Base-by-base conservation (phyloP, 2,113 vertebrate genomes). In the Ochotona princeps region DNA sequence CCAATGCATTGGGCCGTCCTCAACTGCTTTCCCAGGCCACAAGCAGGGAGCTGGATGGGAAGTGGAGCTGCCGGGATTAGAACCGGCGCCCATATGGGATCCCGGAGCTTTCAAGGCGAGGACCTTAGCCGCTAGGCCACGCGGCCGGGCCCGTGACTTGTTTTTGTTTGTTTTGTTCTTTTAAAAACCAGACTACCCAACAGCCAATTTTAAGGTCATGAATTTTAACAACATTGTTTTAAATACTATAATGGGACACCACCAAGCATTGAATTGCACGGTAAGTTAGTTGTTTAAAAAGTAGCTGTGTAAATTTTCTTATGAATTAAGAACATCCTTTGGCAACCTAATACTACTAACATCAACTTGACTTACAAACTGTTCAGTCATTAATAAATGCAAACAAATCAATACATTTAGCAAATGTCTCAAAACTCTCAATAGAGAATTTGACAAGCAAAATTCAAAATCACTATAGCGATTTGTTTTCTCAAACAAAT, bases 361-460 rank as follows among this genome's bases (percentile, higher is more conserved):
- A 82, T 18, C 47, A 12, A 44, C 8, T 60, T 91, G 90, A 74
- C 11, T 38, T 32, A 73, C 85, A 44, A 57, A 5, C 32, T 81
- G 8, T 57, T 82, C 18, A 82, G 35, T 88, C 15, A 90, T 72
- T n/a, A 91, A 74, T 44, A 93, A 87, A 26, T 32, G 8, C 57
- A 89, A 57, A 1, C 18, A 57, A 57, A 57, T 57, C 54, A 57
- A 57, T 57, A 57, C 14, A 57, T 57, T 14, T 57, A 57, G 6
- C 86, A 89, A 80, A 70, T 32, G 61, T 87, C 87, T 28, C 10
- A 63, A 93, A 94, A 54, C 5, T 20, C 23, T 92, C 32, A 92
- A 32, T 82, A 5, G 15, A 21, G 2, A 85, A 70, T 23, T 28
- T 15, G 13, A 91, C 13, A 89, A 65, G 3, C 26, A 18, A 21